Evolutionary conservation across 2,113 vertebrate genomes (phyloP), one percentile per base, ranked within the genome.

Genomic region (Monopterus albus): DNA sequence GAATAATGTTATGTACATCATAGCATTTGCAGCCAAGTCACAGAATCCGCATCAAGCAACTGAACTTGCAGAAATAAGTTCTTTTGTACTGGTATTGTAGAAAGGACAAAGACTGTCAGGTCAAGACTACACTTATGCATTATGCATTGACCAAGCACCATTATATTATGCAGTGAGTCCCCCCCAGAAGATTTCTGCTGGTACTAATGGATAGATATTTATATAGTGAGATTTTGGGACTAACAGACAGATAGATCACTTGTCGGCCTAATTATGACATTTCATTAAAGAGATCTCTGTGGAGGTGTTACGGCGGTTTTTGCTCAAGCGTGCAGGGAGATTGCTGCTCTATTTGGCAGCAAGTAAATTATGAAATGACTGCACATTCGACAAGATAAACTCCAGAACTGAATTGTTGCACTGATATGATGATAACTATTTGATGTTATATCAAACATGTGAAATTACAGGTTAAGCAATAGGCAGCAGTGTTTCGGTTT

Each of bases 221-320:
- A 70, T 65, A 38, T 47, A 2, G 7, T 17, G 38, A 58, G 14
- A 66, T 64, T 67, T 33, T 61, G 39, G 21, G 47, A 56, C 5
- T 5, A 31, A 7, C 47, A 40, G 72, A 70, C 46, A 36, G 66
- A 82, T 33, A 46, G 56, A 78, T 82, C 59, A 79, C 29, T 75
- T 50, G 40, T 26, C 43, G 57, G 38, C 26, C 66, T 82, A 79
- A 78, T 72, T 72, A 75, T 87, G 69, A 78, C 58, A 51, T 79
- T 78, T 81, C 60, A 74, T 79, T 59, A 78, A 43, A 78, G 35
- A 52, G 36, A 65, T 76, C 43, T 46, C 51, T 15, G 39, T 50
- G 52, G 45, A 78, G 71, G 55, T 74, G 59, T 36, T 55, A 21
- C 45, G 10, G 52, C 59, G 58, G 3, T 62, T 73, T 73, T 51